These are phyloP conservation scores for Virgularia gustaviana DNA, from an alignment of 92 coral and sea anemone genomes.

Conservation along the genomic window DNA sequence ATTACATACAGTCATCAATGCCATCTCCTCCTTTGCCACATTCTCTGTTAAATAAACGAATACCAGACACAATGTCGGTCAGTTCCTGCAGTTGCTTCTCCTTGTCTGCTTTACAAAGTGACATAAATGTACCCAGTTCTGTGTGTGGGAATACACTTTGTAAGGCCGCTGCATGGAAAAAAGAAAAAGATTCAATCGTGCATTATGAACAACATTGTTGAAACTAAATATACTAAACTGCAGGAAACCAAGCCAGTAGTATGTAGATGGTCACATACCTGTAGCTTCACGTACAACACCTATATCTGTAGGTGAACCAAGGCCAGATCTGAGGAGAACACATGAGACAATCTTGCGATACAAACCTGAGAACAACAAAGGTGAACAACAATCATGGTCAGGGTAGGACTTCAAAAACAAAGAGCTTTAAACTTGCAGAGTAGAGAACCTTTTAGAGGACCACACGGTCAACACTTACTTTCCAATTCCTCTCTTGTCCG, in stretches of 20 bases:
- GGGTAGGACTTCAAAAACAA: no score
- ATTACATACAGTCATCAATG: slow-evolving; percentile 86
- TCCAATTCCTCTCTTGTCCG: slow-evolving; percentile 96
- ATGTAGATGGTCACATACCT: slow-evolving; percentile 51
- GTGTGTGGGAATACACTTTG: slow-evolving; percentile 99
- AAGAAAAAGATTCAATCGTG: not conserved
- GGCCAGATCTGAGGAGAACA: slow-evolving; percentile 85
- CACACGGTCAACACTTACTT: slow-evolving; percentile 48
- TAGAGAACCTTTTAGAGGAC: no score
- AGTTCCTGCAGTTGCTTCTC: slow-evolving; percentile 91
- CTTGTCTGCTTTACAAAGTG: slow-evolving; percentile 90
- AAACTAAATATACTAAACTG: not conserved
- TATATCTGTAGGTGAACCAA: slow-evolving; percentile 98
- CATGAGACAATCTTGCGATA: slow-evolving; percentile 96
- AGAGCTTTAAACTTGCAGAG: no score
- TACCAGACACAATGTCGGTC: slow-evolving; percentile 93
- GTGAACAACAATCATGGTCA: no score
- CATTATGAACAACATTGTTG: not conserved
- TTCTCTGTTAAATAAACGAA: slow-evolving; percentile 89
- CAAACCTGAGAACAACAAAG: slow-evolving; percentile 53
- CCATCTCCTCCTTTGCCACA: slow-evolving; percentile 99
- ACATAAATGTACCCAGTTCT: slow-evolving; percentile 98
- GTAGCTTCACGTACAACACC: slow-evolving; percentile 96
- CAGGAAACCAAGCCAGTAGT: not conserved
- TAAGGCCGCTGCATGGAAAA: slow-evolving; percentile 69